A percentile compares a stretch with the other conserved stretches of the same genome.
Conservation (phyloP, 2,888 invertebrate genomes). For the Dryadula phaetusa region DNA sequence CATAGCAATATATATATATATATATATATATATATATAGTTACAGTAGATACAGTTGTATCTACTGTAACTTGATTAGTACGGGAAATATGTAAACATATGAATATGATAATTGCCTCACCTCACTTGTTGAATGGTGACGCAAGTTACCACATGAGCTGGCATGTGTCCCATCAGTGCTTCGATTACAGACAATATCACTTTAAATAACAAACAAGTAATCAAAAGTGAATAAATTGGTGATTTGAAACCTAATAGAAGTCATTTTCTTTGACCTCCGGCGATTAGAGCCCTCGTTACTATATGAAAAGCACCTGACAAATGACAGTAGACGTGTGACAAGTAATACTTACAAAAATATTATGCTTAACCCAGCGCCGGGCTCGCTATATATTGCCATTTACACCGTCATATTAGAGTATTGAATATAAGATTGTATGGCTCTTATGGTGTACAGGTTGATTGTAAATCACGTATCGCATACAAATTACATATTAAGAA, state of each 20-base stretch:
- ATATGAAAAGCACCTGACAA: not conserved
- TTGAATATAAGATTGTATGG: constrained; percentile 8
- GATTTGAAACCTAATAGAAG: constrained; percentile 22
- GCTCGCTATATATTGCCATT: constrained; percentile 10
- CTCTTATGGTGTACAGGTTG: not conserved
- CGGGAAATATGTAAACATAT: not conserved
- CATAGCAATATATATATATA: not conserved
- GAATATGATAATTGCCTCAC: not conserved
- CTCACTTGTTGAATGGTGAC: not conserved
- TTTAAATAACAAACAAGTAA: constrained; percentile 15
- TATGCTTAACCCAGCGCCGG: not conserved
- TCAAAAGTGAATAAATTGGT: constrained; percentile 14
- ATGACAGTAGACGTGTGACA: constrained; percentile 2
- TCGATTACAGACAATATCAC: not conserved
- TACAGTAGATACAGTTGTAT: no score
- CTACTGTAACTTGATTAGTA: no score
- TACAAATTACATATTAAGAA: constrained; percentile 15
- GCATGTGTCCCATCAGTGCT: not conserved
- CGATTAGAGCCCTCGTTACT: not conserved
- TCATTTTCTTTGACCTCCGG: constrained; percentile 20
- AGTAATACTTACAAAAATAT: constrained; percentile 11
- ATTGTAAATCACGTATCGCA: constrained; percentile 18
- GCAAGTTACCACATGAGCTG: not conserved
- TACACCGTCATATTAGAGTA: constrained; percentile 3
- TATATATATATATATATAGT: no score